Conservation (phyloP, 2,113 vertebrate species). For the Platysternon megacephalum region DNA sequence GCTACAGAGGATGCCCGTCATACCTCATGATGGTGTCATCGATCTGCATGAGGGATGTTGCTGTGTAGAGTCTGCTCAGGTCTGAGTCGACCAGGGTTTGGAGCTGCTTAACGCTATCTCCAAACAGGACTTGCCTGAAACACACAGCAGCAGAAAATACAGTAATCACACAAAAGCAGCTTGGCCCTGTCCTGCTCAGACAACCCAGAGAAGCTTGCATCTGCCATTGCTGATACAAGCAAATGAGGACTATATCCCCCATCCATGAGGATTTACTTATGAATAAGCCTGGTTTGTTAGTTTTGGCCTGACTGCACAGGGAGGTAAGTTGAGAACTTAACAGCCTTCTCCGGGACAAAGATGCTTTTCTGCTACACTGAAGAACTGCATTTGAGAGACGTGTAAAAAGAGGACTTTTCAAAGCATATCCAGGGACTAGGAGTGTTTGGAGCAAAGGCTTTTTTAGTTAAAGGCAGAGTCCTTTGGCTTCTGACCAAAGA, state of each 20-base stretch:
- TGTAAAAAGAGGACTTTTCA: background rate
- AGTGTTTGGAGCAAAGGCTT: background rate
- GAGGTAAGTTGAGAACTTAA: background rate
- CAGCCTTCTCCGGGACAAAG: background rate
- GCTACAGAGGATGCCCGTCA: background rate
- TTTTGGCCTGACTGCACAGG: background rate
- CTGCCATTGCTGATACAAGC: background rate
- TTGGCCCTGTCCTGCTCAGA: background rate
- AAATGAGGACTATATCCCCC: background rate
- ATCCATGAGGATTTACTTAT: background rate
- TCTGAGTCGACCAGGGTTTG: constrained; percentile 84
- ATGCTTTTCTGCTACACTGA: background rate
- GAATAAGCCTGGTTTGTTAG: background rate
- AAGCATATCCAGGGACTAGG: background rate
- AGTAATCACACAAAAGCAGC: background rate
- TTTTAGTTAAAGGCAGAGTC: background rate
- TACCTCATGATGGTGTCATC: constrained; percentile 98
- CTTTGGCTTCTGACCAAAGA: background rate
- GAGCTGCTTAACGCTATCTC: constrained; percentile 81
- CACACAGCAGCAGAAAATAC: background rate
- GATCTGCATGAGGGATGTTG: constrained; percentile 98
- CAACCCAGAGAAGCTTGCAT: background rate
- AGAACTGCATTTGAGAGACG: background rate
- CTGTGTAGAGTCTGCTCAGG: constrained; percentile 90
- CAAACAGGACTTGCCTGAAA: constrained; percentile 90